Conservation (phyloP, 2,113 vertebrate genomes). For the Progne subis region DNA sequence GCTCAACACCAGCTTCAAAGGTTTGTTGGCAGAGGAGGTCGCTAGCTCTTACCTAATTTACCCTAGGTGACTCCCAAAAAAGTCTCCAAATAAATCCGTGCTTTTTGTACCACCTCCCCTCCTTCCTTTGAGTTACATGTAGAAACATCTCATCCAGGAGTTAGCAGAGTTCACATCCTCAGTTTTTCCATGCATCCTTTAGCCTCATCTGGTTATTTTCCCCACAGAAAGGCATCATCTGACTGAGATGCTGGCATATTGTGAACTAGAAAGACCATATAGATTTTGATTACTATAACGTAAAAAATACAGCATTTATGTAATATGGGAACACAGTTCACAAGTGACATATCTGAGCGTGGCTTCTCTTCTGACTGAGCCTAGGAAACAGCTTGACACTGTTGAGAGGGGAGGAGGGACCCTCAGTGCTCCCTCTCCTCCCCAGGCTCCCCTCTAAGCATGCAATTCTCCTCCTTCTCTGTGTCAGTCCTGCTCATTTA, state of each 20-base stretch:
- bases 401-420: background rate
- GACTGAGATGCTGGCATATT: background rate
- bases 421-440: background rate
- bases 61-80: background rate
- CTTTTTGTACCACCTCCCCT: background rate
- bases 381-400: background rate
- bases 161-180: background rate
- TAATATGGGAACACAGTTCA: background rate
- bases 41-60: background rate
- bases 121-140: background rate
- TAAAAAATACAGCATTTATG: background rate
- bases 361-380: background rate
- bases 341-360: rapidly evolving
- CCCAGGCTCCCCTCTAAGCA: background rate
- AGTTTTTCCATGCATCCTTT: background rate
- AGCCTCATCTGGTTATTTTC: background rate
- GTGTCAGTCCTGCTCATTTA: background rate
- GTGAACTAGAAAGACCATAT: background rate
- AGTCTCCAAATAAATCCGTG: background rate
- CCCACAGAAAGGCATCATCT: background rate
- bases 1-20: background rate
- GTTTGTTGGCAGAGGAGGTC: background rate
- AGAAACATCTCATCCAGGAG: background rate
- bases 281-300: background rate
- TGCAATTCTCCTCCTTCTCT: background rate